A percentile compares a stretch with the other conserved stretches of the same genome.
Evolutionary conservation across 2,888 invertebrate species (phyloP).

Genomic region (Microchrysa polita): DNA sequence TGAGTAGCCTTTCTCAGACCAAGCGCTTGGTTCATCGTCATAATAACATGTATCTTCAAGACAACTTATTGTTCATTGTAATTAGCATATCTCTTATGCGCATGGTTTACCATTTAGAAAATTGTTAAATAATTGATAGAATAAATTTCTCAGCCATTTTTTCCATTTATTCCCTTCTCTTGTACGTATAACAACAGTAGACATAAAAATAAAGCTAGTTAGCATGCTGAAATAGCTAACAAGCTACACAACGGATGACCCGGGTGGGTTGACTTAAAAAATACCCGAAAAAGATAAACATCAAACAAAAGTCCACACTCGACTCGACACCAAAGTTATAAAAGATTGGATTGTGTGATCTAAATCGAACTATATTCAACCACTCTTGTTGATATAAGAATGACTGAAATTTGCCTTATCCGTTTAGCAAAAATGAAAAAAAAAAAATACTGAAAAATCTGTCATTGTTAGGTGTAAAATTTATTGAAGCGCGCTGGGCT

Average conservation of each 20-base stretch:
- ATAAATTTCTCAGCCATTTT: constrained; percentile 47
- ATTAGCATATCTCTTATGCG: constrained; percentile 53
- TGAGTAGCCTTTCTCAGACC: no score
- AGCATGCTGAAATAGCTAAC: background rate
- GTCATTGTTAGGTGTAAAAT: constrained; percentile 34
- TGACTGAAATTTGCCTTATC: background rate
- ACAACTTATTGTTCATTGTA: constrained; percentile 48
- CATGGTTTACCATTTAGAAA: constrained; percentile 57
- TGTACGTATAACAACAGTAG: background rate
- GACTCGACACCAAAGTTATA: background rate
- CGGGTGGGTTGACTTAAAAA: background rate
- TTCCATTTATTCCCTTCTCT: constrained; percentile 1
- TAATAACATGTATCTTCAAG: constrained; percentile 15
- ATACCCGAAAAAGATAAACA: constrained; percentile 8
- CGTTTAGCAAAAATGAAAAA: background rate
- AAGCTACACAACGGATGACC: background rate
- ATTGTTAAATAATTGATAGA: constrained; percentile 54
- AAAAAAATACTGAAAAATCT: constrained; percentile 13
- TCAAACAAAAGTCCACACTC: constrained; percentile 16
- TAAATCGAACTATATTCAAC: no score
- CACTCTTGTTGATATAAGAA: constrained; percentile 8
- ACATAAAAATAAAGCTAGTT: no score
- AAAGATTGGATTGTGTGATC: background rate
- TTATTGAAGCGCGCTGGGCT: background rate
- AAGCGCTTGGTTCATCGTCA: background rate